phyloP scores from a whole-genome alignment of 2,113 vertebrate species.

The Chrysemys picta region DNA sequence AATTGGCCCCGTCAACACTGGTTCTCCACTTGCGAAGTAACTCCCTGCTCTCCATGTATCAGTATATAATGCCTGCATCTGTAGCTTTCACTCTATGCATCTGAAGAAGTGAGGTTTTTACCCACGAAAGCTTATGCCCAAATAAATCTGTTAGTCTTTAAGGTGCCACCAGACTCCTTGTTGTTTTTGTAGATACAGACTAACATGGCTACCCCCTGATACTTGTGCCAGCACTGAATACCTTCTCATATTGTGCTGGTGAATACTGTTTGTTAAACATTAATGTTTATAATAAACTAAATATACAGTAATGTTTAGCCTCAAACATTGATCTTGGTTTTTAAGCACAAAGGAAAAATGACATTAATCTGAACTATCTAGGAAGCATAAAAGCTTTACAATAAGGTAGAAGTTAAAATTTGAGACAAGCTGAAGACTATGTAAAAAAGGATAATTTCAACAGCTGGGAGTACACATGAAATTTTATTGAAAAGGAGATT shows the following conservation, averaged over 20 bases:
- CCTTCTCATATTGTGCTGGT: not conserved
- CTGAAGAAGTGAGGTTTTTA: no score
- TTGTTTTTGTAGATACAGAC: no score
- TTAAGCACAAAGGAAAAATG: not conserved
- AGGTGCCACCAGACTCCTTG: no score
- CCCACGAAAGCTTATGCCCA: no score
- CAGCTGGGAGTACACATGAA: not conserved
- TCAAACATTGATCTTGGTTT: not conserved
- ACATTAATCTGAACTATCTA: no score
- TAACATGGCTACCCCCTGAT: no score
- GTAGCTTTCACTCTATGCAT: no score
- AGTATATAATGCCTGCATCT: no score
- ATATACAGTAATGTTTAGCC: not conserved
- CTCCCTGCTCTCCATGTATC: no score
- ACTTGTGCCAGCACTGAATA: not conserved
- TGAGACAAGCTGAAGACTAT: not conserved
- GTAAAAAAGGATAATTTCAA: not conserved
- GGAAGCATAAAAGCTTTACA: not conserved
- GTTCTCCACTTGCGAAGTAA: no score
- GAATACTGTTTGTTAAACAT: not conserved
- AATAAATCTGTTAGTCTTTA: no score
- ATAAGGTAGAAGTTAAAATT: not conserved
- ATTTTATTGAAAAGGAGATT: not conserved
- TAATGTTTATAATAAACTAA: not conserved
- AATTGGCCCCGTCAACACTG: no score